These are phyloP conservation scores for Priocnemis perturbator DNA, from an alignment of 2,888 invertebrate genomes.

Conservation along the genomic window DNA sequence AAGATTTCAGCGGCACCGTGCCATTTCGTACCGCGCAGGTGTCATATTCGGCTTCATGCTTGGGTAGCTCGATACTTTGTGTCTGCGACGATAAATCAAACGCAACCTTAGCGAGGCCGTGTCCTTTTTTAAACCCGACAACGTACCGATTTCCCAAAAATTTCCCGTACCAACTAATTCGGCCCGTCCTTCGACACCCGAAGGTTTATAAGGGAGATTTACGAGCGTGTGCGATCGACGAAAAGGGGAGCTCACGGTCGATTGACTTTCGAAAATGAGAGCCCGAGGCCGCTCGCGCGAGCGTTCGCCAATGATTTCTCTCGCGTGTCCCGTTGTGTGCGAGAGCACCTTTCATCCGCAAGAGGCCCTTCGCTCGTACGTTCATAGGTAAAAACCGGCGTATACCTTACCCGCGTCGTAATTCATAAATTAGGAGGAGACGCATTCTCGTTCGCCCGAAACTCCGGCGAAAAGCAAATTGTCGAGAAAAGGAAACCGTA, in stretches of 20 bases:
- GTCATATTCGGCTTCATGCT: not conserved
- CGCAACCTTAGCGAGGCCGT: not conserved
- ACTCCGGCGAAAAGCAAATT: not conserved
- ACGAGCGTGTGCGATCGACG: slow-evolving; percentile 61
- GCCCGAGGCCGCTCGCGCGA: slow-evolving; percentile 23
- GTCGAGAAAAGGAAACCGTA: not conserved
- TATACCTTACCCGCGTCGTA: not conserved
- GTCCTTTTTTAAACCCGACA: not conserved
- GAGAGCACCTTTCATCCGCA: slow-evolving; percentile 6
- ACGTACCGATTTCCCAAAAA: slow-evolving; percentile 29
- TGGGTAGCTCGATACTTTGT: no score
- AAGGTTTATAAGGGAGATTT: slow-evolving; percentile 53
- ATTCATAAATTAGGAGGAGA: slow-evolving; percentile 9
- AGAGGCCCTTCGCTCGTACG: not conserved
- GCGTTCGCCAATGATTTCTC: slow-evolving; percentile 41
- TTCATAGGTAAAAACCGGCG: not conserved
- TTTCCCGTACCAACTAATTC: slow-evolving; percentile 51
- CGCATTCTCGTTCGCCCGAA: not conserved
- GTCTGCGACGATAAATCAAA: not conserved
- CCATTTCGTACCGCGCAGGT: not conserved
- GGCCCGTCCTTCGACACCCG: slow-evolving; percentile 36
- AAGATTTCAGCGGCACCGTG: no score
- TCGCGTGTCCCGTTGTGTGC: slow-evolving; percentile 18
- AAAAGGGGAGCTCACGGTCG: slow-evolving; percentile 64
- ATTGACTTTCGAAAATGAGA: slow-evolving; percentile 64